Evolutionary conservation across 1,140 invertebrate genomes (phyloP).

Genomic region (Cotesia typhae): DNA sequence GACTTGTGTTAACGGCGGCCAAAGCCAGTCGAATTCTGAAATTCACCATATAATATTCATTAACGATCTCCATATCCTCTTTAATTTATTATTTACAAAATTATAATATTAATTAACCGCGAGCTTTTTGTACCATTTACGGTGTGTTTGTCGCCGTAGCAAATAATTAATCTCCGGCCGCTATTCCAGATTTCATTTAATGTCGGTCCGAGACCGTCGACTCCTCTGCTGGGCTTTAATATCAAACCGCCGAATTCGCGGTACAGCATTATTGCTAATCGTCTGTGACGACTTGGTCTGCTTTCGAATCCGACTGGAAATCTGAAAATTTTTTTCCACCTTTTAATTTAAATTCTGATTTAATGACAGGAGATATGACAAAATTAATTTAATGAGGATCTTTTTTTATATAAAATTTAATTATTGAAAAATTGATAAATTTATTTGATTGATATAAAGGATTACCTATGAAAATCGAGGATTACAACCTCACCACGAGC

Average conservation of each 20-base stretch:
- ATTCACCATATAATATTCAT: conserved; percentile 40
- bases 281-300: conserved; percentile 66
- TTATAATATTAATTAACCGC: no score
- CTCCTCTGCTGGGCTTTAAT: conserved; percentile 61
- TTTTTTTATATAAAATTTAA: no score
- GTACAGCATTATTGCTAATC: conserved; percentile 70
- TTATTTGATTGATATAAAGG: conserved; percentile 6
- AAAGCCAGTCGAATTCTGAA: conserved; percentile 74
- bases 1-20: conserved; percentile 75
- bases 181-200: conserved; percentile 72
- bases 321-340: conserved; percentile 50
- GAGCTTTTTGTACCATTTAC: conserved; percentile 63
- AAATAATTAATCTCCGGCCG: conserved; percentile 72
- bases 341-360: not conserved
- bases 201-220: conserved; percentile 66
- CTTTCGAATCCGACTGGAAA: conserved; percentile 76
- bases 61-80: not conserved
- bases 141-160: conserved; percentile 70
- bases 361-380: no score
- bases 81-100: no score
- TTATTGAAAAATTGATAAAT: not conserved
- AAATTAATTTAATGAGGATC: no score
- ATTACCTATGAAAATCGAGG: conserved; percentile 71
- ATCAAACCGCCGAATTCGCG: conserved; percentile 70
- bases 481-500: conserved; percentile 75